phyloP scores from a whole-genome alignment of 2,888 invertebrate genomes.

The Ochropleura plecta region DNA sequence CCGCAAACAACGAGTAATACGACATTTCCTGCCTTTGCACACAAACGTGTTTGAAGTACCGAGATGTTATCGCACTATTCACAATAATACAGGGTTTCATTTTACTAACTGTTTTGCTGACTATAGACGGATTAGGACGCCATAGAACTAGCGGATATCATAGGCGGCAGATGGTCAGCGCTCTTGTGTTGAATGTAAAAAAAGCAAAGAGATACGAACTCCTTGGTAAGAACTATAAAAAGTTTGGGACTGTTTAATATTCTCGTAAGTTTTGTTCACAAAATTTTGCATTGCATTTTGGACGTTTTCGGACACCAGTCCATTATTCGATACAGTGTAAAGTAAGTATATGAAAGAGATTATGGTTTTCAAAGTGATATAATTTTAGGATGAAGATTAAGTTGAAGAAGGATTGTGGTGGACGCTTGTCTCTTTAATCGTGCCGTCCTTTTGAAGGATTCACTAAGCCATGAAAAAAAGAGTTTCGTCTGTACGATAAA shows the following conservation, averaged over 20 bases:
- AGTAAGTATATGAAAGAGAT: neutral
- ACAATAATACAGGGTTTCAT: conserved; percentile 48
- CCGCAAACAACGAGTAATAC: conserved; percentile 53
- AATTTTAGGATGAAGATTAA: conserved; percentile 16
- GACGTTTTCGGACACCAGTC: neutral
- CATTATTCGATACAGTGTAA: neutral
- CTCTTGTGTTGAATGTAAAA: neutral
- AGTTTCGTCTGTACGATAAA: too few species aligned
- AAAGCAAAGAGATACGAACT: neutral
- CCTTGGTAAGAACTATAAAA: neutral
- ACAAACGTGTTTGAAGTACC: conserved; percentile 49
- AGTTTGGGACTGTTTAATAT: too few species aligned
- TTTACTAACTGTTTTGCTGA: conserved; percentile 43
- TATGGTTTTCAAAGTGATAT: conserved; percentile 9
- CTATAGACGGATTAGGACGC: conserved; percentile 57
- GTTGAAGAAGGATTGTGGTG: neutral
- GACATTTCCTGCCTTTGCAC: conserved; percentile 59
- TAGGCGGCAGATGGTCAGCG: conserved; percentile 4
- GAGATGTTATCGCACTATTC: conserved; percentile 56
- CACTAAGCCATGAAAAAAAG: too few species aligned
- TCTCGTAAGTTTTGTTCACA: neutral
- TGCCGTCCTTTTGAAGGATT: neutral
- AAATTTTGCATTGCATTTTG: neutral
- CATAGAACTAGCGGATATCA: conserved; percentile 35
- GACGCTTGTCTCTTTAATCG: neutral